These are phyloP conservation scores for Eumeta japonica DNA, from an alignment of 1,140 invertebrate species.

Conservation along the genomic window DNA sequence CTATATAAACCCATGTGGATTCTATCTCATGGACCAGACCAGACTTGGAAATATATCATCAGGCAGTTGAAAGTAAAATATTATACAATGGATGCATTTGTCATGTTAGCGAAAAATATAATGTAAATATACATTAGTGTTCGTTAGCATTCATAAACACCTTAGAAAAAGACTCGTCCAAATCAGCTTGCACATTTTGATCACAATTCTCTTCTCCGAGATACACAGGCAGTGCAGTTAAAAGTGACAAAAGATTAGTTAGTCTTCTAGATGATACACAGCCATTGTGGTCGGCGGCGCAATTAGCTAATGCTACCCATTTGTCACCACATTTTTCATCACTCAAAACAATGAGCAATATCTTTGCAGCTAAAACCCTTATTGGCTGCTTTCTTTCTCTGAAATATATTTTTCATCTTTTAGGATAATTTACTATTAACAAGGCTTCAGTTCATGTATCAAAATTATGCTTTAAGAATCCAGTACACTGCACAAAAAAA, in stretches of 20 bases:
- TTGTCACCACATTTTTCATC: slow-evolving; percentile 62
- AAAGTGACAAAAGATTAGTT: slow-evolving; percentile 56
- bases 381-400: slow-evolving; percentile 44
- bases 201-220: slow-evolving; percentile 58
- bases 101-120: neutral
- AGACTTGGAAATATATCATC: too few relatives aligned
- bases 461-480: too few relatives aligned
- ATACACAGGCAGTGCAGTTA: slow-evolving; percentile 58
- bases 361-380: slow-evolving; percentile 61
- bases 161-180: neutral
- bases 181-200: neutral
- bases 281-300: slow-evolving; percentile 66
- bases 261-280: slow-evolving; percentile 62
- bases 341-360: slow-evolving; percentile 62
- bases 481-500: too few relatives aligned
- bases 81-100: neutral
- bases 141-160: too few relatives aligned
- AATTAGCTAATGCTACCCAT: slow-evolving; percentile 64
- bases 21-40: too few relatives aligned
- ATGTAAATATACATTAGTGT: slow-evolving; percentile 1
- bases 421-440: too few relatives aligned
- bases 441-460: too few relatives aligned
- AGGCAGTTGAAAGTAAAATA: neutral
- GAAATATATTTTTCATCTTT: too few relatives aligned
- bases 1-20: too few relatives aligned